Base-by-base conservation (phyloP, 1,140 invertebrate genomes). In the Hetaerina americana region DNA sequence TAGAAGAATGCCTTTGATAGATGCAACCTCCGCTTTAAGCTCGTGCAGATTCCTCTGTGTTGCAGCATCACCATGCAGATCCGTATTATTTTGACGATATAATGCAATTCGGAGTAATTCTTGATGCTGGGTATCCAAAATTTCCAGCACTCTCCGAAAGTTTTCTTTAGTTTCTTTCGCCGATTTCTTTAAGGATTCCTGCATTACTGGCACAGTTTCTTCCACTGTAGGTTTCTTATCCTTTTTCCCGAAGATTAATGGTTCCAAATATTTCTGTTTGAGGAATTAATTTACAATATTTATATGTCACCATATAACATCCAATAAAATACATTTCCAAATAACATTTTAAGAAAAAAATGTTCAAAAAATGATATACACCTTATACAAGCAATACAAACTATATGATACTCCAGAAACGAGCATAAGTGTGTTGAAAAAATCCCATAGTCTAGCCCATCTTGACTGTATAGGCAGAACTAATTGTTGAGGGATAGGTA, bases 1-100 rank as follows among this genome's bases (percentile, higher is more conserved):
- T 26, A 92, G 80, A 66, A 92, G 80, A 74, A 92, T 84, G 69
- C 89, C 89, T 80, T 92, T 92, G 31, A 92, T 85, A 75, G 89
- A 90, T 73, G 89, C 84, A 73, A 92, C 83, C 78, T 92, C 90
- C 67, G 87, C 84, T 77, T 91, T 90, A 72, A 92, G 82, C 72
- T 87, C 86, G 76, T 86, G 86, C 29, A 92, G 81, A 75, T 90
- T 85, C 24, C 87, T 84, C 24, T 85, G 79, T 68, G 86, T 80
- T 18, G 80, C 67, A 57, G 22, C 2, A 27, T 27, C 26, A n/a
- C 26, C 69, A 27, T 73, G n/a, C 27, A 57, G 2, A 57, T 57
- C 40, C 2, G 15, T 12, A 5, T n/a, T n/a, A 5, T 57, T n/a
- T 57, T 12, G 22, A 18, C 40, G 40, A 57, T 18, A n/a, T 57